phyloP scores from a whole-genome alignment of 2,888 invertebrate genomes.

The Hoplodrina ambigua region DNA sequence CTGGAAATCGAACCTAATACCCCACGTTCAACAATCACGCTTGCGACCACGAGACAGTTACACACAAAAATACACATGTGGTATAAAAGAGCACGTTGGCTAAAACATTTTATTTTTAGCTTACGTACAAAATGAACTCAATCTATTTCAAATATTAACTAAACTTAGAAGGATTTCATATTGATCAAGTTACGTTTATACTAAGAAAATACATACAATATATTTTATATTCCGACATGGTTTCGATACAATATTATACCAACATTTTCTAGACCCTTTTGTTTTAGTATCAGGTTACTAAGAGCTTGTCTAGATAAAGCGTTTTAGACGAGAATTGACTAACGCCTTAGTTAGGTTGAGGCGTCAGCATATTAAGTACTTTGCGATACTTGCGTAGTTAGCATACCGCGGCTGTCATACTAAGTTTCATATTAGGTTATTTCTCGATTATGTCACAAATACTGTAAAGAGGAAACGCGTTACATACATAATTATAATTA shows the following conservation, averaged over 20 bases:
- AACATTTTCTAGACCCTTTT: constrained; percentile 48
- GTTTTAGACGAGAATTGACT: constrained; percentile 11
- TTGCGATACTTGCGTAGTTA: no score
- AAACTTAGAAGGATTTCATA: constrained; percentile 16
- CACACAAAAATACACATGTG: no score
- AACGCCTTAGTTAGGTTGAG: constrained; percentile 1
- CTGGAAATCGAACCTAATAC: no score
- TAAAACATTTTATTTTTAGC: neutral
- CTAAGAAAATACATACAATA: constrained; percentile 29
- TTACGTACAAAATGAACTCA: constrained; percentile 4
- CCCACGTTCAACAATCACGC: no score
- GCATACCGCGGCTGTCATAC: no score
- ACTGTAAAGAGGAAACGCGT: no score
- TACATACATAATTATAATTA: no score
- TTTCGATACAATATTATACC: constrained; percentile 34
- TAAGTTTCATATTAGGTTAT: no score
- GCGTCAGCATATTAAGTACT: neutral
- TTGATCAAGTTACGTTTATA: constrained; percentile 29
- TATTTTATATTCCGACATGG: constrained; percentile 38
- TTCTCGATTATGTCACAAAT: no score
- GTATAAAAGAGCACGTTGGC: no score
- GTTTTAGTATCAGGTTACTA: constrained; percentile 38
- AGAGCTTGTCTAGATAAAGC: constrained; percentile 40
- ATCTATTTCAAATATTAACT: constrained; percentile 9
- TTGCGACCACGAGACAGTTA: no score